Percentiles rank a stretch among this genome's conserved stretches.
These are phyloP conservation scores for Melanotaenia maccullochi DNA, from an alignment of 2,797 vertebrate species.

Conservation along the genomic window DNA sequence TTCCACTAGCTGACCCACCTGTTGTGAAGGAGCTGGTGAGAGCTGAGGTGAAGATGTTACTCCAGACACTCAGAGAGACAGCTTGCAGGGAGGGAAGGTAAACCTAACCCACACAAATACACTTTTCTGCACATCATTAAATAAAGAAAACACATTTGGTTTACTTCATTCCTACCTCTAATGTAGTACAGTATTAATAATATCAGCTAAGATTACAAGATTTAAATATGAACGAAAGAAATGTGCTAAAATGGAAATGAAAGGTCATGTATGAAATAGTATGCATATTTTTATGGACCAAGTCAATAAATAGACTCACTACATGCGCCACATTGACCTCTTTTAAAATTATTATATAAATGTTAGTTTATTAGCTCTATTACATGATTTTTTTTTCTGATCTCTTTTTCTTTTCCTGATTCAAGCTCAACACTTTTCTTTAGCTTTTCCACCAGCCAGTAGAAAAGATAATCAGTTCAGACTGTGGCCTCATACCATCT, in stretches of 20 bases:
- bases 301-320: too few relatives aligned
- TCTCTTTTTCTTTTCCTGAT: background rate
- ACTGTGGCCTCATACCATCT: conserved; percentile 20
- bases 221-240: background rate
- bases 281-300: too few relatives aligned
- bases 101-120: conserved; percentile 17
- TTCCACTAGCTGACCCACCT: conserved; percentile 66
- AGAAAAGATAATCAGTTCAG: conserved; percentile 18
- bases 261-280: background rate
- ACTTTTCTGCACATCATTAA: background rate
- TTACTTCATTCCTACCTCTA: background rate
- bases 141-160: background rate
- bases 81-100: conserved; percentile 52
- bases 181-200: background rate
- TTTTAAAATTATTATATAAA: too few relatives aligned
- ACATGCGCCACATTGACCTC: too few relatives aligned
- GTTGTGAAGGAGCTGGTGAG: conserved; percentile 73
- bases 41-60: conserved; percentile 72
- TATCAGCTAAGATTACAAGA: background rate
- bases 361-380: too few relatives aligned
- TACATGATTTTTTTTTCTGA: background rate
- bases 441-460: conserved; percentile 5
- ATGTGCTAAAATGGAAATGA: background rate
- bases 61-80: conserved; percentile 61
- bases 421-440: background rate